Base-by-base conservation (phyloP, 2,113 vertebrate genomes). In the Calidris pygmaea region DNA sequence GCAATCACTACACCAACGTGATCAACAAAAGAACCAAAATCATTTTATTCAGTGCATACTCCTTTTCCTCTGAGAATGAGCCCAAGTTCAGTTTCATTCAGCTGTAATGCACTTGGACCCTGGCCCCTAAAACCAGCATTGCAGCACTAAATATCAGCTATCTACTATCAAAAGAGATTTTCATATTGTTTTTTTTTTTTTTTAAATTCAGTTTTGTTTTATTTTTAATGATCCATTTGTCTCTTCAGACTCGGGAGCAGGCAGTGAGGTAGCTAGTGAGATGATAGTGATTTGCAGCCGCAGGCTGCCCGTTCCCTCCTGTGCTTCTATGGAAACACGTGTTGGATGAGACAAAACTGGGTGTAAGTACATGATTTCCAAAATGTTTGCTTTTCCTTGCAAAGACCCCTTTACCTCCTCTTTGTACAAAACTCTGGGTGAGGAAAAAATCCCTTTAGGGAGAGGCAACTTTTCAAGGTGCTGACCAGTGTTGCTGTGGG, bases 281-380 rank as follows among this genome's bases (percentile, higher is more conserved):
- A 55, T 30, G 53, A 55, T 30, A 30, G 83, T 88, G 96, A 96
- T 96, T 95, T 87, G 90, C 90, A 90, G 91, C 94, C 77, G 7
- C 91, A 62, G 87, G 87, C 93, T 96, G 89, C 94, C 95, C 1
- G 3, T 77, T 91, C 52, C 87, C 53, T 77, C 87, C 81, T 93
- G 82, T 96, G 96, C 95, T 97, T 96, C 97, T 95, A 96, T 97
- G 97, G 97, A 97, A 97, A 97, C 95, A 93, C 30, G 13, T 48
- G 53, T 78, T 90, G 91, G 92, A 85, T 89, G 87, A 95, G n/a
- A 41, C 12, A 4, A 93, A 95, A 77, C n/a, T 47, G 74, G 87
- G 71, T 91, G 47, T 2, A 71, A 93, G 73, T 65, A 73, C 75
- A 30, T 30, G 62, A 87, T 93, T 92, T 75, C 91, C 48, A 90